Conservation (phyloP, 2,113 vertebrate genomes). For the Empidonax alnorum region DNA sequence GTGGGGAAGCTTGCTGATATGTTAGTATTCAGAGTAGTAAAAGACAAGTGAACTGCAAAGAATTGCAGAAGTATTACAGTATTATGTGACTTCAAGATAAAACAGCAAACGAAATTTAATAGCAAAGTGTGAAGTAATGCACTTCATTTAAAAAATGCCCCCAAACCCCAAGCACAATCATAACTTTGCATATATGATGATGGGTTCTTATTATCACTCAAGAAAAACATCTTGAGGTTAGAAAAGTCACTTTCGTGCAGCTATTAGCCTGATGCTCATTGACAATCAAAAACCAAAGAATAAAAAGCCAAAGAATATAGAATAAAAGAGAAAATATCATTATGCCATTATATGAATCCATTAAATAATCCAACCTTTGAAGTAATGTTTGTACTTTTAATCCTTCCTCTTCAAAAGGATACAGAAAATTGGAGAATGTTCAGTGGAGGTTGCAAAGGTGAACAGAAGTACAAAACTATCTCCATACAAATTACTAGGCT, state of each 20-base stretch:
- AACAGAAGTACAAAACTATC: not conserved
- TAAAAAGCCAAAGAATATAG: not conserved
- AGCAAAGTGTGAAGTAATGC: not conserved
- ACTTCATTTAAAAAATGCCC: not conserved
- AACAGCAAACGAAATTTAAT: not conserved
- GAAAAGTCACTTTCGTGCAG: not conserved
- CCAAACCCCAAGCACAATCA: not conserved
- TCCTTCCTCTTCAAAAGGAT: not conserved
- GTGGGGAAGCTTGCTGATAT: not conserved
- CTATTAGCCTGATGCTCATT: not conserved
- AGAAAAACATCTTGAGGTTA: slow-evolving; percentile 2
- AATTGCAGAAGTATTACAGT: not conserved
- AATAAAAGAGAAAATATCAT: not conserved
- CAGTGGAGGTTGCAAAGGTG: not conserved
- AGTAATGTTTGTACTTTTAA: not conserved
- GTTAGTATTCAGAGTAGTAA: not conserved
- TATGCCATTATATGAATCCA: not conserved
- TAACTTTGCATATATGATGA: not conserved
- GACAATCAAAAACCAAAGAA: not conserved
- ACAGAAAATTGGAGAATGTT: not conserved
- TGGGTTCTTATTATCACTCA: not conserved
- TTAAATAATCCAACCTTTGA: not conserved
- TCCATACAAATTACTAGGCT: not conserved
- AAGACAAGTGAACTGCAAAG: not conserved
- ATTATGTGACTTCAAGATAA: not conserved